Evolutionary conservation across 2,797 vertebrate genomes (phyloP).

Genomic region (Gymnothorax javanicus): DNA sequence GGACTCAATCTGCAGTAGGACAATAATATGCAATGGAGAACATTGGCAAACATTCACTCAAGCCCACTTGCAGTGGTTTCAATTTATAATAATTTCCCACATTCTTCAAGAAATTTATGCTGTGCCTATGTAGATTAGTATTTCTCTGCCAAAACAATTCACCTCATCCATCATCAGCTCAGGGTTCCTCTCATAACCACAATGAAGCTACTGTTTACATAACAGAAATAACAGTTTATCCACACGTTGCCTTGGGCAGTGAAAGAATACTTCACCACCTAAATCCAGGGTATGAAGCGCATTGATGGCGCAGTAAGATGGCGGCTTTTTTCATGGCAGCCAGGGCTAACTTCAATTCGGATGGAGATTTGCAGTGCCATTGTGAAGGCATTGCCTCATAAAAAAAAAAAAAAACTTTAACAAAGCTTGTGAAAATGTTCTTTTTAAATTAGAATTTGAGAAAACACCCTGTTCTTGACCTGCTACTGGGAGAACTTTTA

Average conservation of each 20-base stretch:
- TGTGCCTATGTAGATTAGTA: neutral
- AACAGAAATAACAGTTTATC: slow-evolving; percentile 44
- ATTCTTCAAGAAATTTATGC: neutral
- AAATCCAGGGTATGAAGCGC: slow-evolving; percentile 38
- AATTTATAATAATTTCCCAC: neutral
- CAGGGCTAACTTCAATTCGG: slow-evolving; percentile 13
- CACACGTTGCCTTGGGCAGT: slow-evolving; percentile 37
- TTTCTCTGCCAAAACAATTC: neutral
- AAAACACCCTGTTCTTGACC: neutral
- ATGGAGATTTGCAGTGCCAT: neutral
- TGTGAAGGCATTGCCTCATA: neutral
- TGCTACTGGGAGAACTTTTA: neutral
- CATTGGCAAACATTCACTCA: neutral
- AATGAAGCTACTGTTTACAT: slow-evolving; percentile 33
- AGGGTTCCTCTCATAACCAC: slow-evolving; percentile 17
- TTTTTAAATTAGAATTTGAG: neutral
- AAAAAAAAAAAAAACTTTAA: neutral
- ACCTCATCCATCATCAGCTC: neutral
- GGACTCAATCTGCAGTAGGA: neutral
- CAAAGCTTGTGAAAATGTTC: neutral
- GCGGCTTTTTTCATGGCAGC: slow-evolving; percentile 26
- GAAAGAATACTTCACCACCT: slow-evolving; percentile 39
- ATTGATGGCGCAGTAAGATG: slow-evolving; percentile 29
- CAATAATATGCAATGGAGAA: neutral
- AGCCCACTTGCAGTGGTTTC: neutral